A percentile compares a stretch with the other conserved stretches of the same genome.
phyloP scores from a whole-genome alignment of 1,140 invertebrate genomes.

The Periplaneta americana region DNA sequence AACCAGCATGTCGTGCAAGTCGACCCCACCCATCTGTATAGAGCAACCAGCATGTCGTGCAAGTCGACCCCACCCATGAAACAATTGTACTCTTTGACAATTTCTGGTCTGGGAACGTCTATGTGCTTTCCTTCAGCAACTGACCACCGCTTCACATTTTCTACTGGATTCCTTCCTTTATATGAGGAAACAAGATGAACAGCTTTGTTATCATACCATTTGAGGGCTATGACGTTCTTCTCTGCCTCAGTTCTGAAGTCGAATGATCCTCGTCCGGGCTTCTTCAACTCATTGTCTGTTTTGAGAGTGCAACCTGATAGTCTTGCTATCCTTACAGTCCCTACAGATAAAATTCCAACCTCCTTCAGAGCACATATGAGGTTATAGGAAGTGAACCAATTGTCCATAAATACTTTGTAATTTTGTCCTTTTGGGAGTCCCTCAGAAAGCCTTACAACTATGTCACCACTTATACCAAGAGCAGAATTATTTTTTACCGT shows the following conservation, averaged over 20 bases:
- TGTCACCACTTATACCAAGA: slow-evolving; percentile 2
- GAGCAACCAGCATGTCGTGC: slow-evolving; percentile 38
- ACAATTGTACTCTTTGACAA: slow-evolving; percentile 38
- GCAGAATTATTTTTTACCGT: not conserved
- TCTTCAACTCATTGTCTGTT: slow-evolving; percentile 32
- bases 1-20: slow-evolving; percentile 39
- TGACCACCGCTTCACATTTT: slow-evolving; percentile 28
- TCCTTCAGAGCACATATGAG: slow-evolving; percentile 1
- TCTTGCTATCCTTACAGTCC: slow-evolving; percentile 1
- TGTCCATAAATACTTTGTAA: slow-evolving; percentile 6
- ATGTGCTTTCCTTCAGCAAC: slow-evolving; percentile 28
- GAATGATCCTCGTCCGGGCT: slow-evolving; percentile 31
- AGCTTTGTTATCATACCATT: slow-evolving; percentile 40
- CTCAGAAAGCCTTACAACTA: slow-evolving; percentile 4
- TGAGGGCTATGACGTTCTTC: slow-evolving; percentile 28
- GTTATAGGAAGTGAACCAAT: slow-evolving; percentile 10
- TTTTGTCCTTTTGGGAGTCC: not conserved
- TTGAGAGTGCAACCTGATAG: slow-evolving; percentile 13
- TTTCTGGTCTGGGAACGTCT: slow-evolving; percentile 33
- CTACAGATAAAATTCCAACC: not conserved
- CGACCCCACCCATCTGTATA: slow-evolving; percentile 33
- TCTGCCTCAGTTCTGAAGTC: slow-evolving; percentile 19
- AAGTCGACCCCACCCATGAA: slow-evolving; percentile 34
- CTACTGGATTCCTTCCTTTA: slow-evolving; percentile 30
- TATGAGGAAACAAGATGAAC: slow-evolving; percentile 37